Evolutionary conservation across 2,113 vertebrate species (phyloP).

Genomic region (Morone chrysops): DNA sequence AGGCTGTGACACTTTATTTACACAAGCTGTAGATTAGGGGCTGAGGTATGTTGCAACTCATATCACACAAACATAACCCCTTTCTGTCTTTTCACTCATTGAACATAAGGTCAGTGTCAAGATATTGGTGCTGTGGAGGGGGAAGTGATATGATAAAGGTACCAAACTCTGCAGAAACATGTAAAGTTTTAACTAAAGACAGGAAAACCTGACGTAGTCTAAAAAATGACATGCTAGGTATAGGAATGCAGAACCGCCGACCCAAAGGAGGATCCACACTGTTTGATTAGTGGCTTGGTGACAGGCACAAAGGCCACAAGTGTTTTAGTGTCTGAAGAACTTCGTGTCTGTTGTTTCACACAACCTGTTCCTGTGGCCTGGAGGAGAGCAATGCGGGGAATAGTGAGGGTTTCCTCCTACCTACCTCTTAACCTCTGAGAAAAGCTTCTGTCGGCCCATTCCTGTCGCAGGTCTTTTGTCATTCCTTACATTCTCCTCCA

Average conservation of each 20-base stretch:
- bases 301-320: slow-evolving; percentile 28
- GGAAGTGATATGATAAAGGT: slow-evolving; percentile 20
- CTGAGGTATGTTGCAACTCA: slow-evolving; percentile 36
- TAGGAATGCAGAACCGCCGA: slow-evolving; percentile 4
- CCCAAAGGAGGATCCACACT: not conserved
- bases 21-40: slow-evolving; percentile 42
- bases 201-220: not conserved
- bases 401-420: slow-evolving; percentile 11
- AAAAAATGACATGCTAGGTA: not conserved
- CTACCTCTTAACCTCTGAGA: slow-evolving; percentile 34
- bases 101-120: slow-evolving; percentile 40
- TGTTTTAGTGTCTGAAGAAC: slow-evolving; percentile 1
- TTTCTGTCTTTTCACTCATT: slow-evolving; percentile 23
- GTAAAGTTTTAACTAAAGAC: not conserved
- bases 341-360: slow-evolving; percentile 4
- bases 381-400: slow-evolving; percentile 40
- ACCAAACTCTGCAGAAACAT: slow-evolving; percentile 10
- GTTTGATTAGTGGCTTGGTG: slow-evolving; percentile 36
- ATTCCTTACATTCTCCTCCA: slow-evolving; percentile 76
- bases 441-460: slow-evolving; percentile 1
- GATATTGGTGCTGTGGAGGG: slow-evolving; percentile 17
- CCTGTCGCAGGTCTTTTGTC: slow-evolving; percentile 49
- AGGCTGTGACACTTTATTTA: slow-evolving; percentile 49
- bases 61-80: slow-evolving; percentile 43
- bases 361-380: slow-evolving; percentile 21